Conservation (phyloP, 2,888 invertebrate species). For the Dicyrtomina minuta region DNA sequence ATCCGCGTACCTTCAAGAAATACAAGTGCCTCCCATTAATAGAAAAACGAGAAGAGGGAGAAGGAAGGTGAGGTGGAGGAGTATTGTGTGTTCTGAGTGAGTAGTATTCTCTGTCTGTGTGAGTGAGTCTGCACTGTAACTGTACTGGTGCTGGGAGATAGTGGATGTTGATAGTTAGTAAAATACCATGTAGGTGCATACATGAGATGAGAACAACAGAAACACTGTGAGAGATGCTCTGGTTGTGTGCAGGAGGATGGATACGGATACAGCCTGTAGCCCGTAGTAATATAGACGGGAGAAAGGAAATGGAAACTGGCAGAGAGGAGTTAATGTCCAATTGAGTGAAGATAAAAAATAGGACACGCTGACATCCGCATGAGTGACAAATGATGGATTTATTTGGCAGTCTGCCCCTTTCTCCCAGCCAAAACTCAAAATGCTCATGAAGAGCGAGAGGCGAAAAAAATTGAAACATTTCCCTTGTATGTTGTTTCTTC, state of each 20-base stretch:
- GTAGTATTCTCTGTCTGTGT: background rate
- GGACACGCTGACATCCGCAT: conserved; percentile 28
- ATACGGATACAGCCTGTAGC: background rate
- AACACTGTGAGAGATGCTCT: background rate
- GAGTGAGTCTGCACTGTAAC: background rate
- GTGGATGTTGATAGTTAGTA: too few relatives aligned
- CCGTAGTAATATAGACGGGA: background rate
- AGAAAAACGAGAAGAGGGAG: background rate
- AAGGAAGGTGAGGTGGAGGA: background rate
- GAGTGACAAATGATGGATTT: conserved; percentile 47
- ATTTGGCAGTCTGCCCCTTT: conserved; percentile 41
- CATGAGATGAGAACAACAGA: background rate
- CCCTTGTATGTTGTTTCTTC: too few relatives aligned
- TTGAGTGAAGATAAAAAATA: conserved; percentile 39
- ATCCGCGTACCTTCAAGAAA: background rate
- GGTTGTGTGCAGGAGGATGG: too few relatives aligned
- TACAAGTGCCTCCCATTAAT: background rate
- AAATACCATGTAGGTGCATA: too few relatives aligned
- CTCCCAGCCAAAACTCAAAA: background rate
- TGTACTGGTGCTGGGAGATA: too few relatives aligned
- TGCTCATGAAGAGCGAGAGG: conserved; percentile 15
- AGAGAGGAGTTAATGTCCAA: conserved; percentile 40
- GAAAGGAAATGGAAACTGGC: background rate
- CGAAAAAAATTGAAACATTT: background rate
- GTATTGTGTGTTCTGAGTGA: background rate